Percentiles rank a stretch among this genome's conserved stretches.
These are phyloP conservation scores for Sanderia malayensis DNA, from an alignment of 30 jellyfish, hydroid and myxozoan genomes.

Conservation along the genomic window DNA sequence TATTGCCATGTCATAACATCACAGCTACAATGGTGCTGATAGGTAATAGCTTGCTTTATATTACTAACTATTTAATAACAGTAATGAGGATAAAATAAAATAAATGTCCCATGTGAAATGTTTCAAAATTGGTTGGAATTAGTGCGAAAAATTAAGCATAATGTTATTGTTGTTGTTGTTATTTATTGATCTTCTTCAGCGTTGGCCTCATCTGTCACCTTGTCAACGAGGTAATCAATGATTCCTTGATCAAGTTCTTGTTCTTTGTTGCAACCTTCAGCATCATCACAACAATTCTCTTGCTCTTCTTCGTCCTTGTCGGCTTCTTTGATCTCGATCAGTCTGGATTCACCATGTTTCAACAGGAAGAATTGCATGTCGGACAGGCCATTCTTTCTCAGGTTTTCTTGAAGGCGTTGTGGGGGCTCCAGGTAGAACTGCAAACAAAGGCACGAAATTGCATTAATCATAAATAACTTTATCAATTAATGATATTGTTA, in stretches of 20 bases:
- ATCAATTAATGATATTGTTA: too few relatives aligned
- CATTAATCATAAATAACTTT: too few relatives aligned
- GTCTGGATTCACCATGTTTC: constrained; percentile 96
- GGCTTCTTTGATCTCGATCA: constrained; percentile 96
- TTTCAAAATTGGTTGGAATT: too few relatives aligned
- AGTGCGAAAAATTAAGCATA: too few relatives aligned
- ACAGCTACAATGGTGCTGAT: too few relatives aligned
- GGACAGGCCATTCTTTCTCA: constrained; percentile 80
- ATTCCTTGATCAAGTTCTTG: constrained; percentile 50
- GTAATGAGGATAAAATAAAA: too few relatives aligned
- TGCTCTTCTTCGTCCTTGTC: constrained; percentile 63
- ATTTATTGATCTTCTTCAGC: constrained; percentile 3
- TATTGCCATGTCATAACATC: too few relatives aligned
- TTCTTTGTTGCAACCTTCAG: neutral
- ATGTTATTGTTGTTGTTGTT: too few relatives aligned
- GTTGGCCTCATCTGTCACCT: constrained; percentile 30
- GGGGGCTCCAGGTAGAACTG: constrained; percentile 95
- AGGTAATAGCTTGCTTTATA: too few relatives aligned
- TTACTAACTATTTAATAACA: too few relatives aligned
- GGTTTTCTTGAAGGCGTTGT: constrained; percentile 77
- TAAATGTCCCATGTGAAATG: too few relatives aligned
- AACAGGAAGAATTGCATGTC: constrained; percentile 96
- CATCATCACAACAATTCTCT: constrained; percentile 35
- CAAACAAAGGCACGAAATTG: too few relatives aligned
- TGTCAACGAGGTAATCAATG: constrained; percentile 57